Conservation (phyloP, 2,113 vertebrate species). For the Rhipidura dahli region DNA sequence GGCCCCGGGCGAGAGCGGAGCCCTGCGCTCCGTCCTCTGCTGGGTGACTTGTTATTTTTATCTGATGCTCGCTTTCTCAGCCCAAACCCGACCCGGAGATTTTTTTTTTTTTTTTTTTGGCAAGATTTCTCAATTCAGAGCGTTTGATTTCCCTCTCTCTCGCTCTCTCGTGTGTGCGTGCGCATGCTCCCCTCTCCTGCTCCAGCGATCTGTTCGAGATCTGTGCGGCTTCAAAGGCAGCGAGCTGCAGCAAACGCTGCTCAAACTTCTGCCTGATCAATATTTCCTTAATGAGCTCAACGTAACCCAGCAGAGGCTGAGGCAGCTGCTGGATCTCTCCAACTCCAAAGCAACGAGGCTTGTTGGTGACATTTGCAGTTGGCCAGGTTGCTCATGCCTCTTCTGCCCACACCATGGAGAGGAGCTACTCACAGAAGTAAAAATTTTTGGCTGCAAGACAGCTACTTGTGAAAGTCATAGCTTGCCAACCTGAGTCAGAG, state of each 20-base stretch:
- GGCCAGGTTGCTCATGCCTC: not conserved
- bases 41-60: conserved; percentile 88
- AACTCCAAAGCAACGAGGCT: not conserved
- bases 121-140: conserved; percentile 55
- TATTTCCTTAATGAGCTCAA: conserved; percentile 32
- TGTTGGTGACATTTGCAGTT: not conserved
- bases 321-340: not conserved
- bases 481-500: not conserved
- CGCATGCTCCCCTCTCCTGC: not conserved
- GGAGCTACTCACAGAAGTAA: not conserved
- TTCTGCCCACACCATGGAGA: not conserved
- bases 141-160: not conserved
- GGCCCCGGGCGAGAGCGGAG: conserved; percentile 76
- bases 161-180: not conserved
- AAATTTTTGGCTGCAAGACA: not conserved
- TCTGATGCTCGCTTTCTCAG: conserved; percentile 79
- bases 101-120: not conserved
- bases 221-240: not conserved
- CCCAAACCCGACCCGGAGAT: conserved; percentile 70
- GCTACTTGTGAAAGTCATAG: not conserved
- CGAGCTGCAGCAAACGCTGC: not conserved
- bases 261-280: not conserved
- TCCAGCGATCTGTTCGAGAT: not conserved
- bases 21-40: conserved; percentile 77
- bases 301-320: not conserved